phyloP scores from a whole-genome alignment of 2,113 vertebrate species.

The Corynorhinus townsendii region DNA sequence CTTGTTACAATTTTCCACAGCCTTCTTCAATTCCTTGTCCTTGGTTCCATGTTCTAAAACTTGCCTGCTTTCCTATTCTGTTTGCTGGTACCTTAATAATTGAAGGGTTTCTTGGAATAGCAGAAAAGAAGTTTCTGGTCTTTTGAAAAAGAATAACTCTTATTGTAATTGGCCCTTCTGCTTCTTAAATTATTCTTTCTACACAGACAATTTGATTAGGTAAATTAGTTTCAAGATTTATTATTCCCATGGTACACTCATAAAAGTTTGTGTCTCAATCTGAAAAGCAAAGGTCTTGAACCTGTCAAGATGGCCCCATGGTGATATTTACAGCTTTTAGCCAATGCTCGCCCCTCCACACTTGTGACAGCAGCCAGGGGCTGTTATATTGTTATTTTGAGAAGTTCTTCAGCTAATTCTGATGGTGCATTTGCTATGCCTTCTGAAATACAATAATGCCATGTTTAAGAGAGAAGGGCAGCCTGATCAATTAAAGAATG shows the following conservation, averaged over 20 bases:
- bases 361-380: neutral
- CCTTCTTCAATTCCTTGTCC: neutral
- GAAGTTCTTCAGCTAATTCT: neutral
- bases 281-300: neutral
- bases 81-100: neutral
- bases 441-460: neutral
- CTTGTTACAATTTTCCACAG: neutral
- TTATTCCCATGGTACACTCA: neutral
- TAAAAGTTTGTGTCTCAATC: neutral
- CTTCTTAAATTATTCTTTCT: neutral
- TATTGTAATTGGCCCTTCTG: neutral
- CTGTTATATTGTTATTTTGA: neutral
- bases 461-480: neutral
- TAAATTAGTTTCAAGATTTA: neutral
- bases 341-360: neutral
- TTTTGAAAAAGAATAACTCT: constrained; percentile 1
- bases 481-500: neutral
- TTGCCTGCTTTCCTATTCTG: neutral
- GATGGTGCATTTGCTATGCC: neutral
- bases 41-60: neutral
- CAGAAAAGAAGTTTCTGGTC: neutral
- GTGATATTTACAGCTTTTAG: neutral
- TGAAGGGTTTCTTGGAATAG: neutral
- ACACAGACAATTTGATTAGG: neutral
- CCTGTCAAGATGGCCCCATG: neutral